Conservation (phyloP, 2,113 vertebrate genomes). For the Anguilla japonica region DNA sequence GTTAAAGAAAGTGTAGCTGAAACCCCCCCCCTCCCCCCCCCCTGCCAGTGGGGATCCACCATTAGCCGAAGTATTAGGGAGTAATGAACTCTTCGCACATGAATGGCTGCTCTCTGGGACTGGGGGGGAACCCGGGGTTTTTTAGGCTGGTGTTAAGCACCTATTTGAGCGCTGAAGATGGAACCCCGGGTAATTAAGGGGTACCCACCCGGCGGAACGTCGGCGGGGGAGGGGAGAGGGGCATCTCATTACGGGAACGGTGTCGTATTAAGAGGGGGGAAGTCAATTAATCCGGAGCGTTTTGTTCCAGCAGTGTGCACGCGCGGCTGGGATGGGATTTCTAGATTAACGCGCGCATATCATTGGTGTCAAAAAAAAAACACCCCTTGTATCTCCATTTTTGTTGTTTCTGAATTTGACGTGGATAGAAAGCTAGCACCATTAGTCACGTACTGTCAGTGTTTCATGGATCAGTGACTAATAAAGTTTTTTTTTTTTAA, state of each 20-base stretch:
- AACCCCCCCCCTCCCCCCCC: background rate
- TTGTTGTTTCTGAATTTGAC: too few species aligned
- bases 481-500: too few species aligned
- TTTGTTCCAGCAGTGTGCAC: background rate
- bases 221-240: slow-evolving; percentile 62
- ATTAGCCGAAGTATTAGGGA: slow-evolving; percentile 76
- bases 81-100: slow-evolving; percentile 74
- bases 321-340: background rate
- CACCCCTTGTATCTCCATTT: too few species aligned
- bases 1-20: background rate
- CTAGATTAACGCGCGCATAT: background rate
- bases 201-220: slow-evolving; percentile 71
- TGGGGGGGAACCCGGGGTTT: slow-evolving; percentile 63
- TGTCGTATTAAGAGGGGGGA: slow-evolving; percentile 62
- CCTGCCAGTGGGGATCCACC: slow-evolving; percentile 64
- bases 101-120: slow-evolving; percentile 69
- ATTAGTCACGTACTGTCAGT: too few species aligned
- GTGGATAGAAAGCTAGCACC: too few species aligned
- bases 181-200: slow-evolving; percentile 74
- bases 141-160: slow-evolving; percentile 74
- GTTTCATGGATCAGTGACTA: too few species aligned
- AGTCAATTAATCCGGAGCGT: slow-evolving; percentile 56
- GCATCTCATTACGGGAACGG: slow-evolving; percentile 73
- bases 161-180: slow-evolving; percentile 72
- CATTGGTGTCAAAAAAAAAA: background rate